Base-by-base conservation (phyloP, 2,888 invertebrate species). In the Molanna angustata region DNA sequence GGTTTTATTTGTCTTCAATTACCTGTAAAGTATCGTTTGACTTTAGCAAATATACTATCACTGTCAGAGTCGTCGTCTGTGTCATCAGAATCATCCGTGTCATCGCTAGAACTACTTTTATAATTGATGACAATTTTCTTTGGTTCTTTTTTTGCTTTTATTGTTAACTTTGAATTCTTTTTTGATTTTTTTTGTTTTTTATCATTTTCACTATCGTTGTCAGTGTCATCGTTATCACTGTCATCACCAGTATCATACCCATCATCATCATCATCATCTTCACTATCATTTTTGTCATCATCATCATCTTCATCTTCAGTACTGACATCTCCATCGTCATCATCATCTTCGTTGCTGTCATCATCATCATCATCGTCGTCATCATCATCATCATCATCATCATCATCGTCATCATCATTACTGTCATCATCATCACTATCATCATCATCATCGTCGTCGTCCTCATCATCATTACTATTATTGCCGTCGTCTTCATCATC, bases 1-100 rank as follows among this genome's bases (percentile, higher is more conserved):
- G 67, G 70, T 67, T 67, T 66, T 70, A 70, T 64, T 64, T 67
- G 71, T 70, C 66, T 71, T 50, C 63, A 70, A 69, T 69, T 78
- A 76, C 77, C 76, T 77, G 76, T 72, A 62, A 77, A 74, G 66
- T 74, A 71, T 70, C 69, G 69, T 68, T 71, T 75, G 69, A 77
- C 73, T 69, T 72, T 73, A 73, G 71, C 70, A 67, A 75, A 70
- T 67, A 74, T 70, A 69, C 69, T 68, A 48, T 62, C 62, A 44
- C 62, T 59, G 32, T 64, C 64, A 41, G 63, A 63, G 46, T 63
- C 62, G 50, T 63, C n/a, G n/a, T n/a, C n/a, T n/a, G n/a, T n/a
- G n/a, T n/a, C n/a, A n/a, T n/a, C 62, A 17, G 35, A 19, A 33
- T 64, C 61, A 33, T 64, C 61, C 18, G 64, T 63, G 31, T 64